Percentiles rank a stretch among this genome's conserved stretches.
phyloP scores from a whole-genome alignment of 2,888 invertebrate species.

The Nycteola revayana region DNA sequence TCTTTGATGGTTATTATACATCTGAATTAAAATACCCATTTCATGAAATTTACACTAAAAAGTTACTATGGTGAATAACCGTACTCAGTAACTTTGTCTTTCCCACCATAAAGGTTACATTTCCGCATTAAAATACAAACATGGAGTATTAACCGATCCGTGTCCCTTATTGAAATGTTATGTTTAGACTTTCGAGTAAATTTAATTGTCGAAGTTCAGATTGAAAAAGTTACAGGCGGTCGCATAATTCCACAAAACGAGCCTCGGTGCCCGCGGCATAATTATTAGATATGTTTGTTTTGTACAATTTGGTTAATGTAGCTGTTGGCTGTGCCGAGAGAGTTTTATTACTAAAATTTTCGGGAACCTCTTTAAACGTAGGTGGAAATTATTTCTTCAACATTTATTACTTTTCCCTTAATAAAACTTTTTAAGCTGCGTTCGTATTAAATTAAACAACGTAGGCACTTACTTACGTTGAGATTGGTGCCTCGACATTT shows the following conservation, averaged over 20 bases:
- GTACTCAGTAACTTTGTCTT: too few species aligned
- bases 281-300: slow-evolving; percentile 75
- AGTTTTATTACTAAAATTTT: slow-evolving; percentile 61
- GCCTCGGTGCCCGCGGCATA: slow-evolving; percentile 53
- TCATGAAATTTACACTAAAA: too few species aligned
- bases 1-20: too few species aligned
- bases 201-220: slow-evolving; percentile 79
- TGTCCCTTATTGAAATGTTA: slow-evolving; percentile 71
- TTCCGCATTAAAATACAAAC: slow-evolving; percentile 40
- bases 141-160: slow-evolving; percentile 44
- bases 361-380: slow-evolving; percentile 49
- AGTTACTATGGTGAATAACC: too few species aligned
- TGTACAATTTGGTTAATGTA: slow-evolving; percentile 73
- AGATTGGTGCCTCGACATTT: slow-evolving; percentile 19
- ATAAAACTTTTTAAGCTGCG: slow-evolving; percentile 38
- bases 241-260: slow-evolving; percentile 67
- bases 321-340: slow-evolving; percentile 39
- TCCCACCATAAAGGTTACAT: too few species aligned
- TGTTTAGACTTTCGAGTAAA: slow-evolving; percentile 67
- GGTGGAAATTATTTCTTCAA: slow-evolving; percentile 58
- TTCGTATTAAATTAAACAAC: slow-evolving; percentile 28
- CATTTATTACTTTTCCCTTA: slow-evolving; percentile 48
- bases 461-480: slow-evolving; percentile 11
- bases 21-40: too few species aligned
- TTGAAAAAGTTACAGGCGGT: slow-evolving; percentile 76